Percentiles rank a stretch among this genome's conserved stretches.
Evolutionary conservation across 2,888 invertebrate genomes (phyloP).

Genomic region (Beris chalybata): DNA sequence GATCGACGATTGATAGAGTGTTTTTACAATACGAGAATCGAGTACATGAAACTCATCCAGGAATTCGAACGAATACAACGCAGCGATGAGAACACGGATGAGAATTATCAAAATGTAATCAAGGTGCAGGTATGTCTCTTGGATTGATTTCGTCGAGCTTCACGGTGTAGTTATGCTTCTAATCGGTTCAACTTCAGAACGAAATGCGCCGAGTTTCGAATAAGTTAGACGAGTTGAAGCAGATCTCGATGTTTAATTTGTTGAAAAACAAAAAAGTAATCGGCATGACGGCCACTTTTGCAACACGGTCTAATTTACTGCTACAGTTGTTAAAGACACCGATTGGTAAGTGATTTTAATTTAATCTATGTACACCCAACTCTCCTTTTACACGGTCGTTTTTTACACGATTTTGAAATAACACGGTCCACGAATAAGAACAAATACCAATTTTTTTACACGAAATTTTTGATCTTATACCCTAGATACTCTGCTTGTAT

Average conservation of each 20-base stretch:
- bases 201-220: slow-evolving; percentile 45
- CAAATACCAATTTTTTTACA: no score
- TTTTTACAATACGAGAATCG: slow-evolving; percentile 46
- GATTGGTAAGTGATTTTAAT: slow-evolving; percentile 61
- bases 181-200: slow-evolving; percentile 33
- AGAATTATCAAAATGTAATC: slow-evolving; percentile 46
- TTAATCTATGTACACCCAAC: no score
- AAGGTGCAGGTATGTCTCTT: slow-evolving; percentile 41
- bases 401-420: no score
- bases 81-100: slow-evolving; percentile 51
- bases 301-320: slow-evolving; percentile 67
- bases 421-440: no score
- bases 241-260: slow-evolving; percentile 62
- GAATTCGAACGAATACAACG: slow-evolving; percentile 47
- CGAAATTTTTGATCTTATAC: no score
- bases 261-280: slow-evolving; percentile 63
- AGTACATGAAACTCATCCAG: slow-evolving; percentile 48
- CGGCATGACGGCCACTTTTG: slow-evolving; percentile 78
- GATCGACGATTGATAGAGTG: slow-evolving; percentile 46
- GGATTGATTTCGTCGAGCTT: neutral
- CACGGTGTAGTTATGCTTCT: neutral
- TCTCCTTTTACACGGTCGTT: no score
- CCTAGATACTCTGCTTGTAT: no score
- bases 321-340: slow-evolving; percentile 64
- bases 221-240: slow-evolving; percentile 60